Evolutionary conservation across 2,113 vertebrate genomes (phyloP), one percentile per base, ranked within the genome.

Genomic region (Ctenodactylus gundi): DNA sequence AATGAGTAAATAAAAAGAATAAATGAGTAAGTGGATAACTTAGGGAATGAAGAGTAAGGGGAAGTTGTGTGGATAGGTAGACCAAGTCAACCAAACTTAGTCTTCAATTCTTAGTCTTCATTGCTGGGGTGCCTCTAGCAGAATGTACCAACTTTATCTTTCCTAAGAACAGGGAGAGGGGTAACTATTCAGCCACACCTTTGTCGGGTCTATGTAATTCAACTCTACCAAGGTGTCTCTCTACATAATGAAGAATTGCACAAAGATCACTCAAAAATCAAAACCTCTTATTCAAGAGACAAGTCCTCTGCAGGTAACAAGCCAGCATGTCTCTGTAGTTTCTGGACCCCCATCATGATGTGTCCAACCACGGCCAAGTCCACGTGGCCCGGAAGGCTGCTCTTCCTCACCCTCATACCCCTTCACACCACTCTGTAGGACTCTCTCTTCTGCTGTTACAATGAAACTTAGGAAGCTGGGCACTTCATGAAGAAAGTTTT

Each of bases 101-200:
- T 29, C 51, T 31, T 58, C 3, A 53, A 27, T 6, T n/a, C n/a
- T n/a, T n/a, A n/a, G n/a, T n/a, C n/a, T n/a, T 1, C 1, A 17
- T 13, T 44, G 51, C 76, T 11, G 76, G 64, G 51, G 18, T 13
- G 31, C 3, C 36, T 21, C 3, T 3, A 70, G 86, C 3, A 76
- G 82, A 41, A 21, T 7, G n/a, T 1, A 18, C 65, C 46, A 4
- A 51, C 76, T 2, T 1, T 2, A 21, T 8, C 12, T 68, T 51
- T 84, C 68, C 80, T 46, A n/a, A 90, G 44, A 39, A 51, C 39
- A 78, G 58, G 55, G 5, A 25, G 41, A 68, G 73, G 20, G 51
- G 27, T 14, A 21, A 27, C 14, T 29, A 2, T 2, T 6, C 70
- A 70, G 46, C 46, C 34, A 17, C 5, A 6, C 10, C n/a, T 75